phyloP scores from a whole-genome alignment of 2,797 vertebrate species.

The Loriculus beryllinus region DNA sequence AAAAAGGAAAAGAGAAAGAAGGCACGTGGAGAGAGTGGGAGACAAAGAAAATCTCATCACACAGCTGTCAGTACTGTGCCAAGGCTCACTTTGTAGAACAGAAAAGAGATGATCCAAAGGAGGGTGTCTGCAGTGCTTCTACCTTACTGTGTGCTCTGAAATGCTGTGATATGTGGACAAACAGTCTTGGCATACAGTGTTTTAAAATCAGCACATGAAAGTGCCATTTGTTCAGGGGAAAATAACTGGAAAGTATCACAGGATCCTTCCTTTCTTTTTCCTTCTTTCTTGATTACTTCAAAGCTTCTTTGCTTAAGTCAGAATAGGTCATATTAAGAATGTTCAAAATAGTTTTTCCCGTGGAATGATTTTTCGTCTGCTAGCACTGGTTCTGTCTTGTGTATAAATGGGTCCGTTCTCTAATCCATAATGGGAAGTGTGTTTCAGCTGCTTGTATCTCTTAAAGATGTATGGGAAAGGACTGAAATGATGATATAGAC shows the following conservation, averaged over 20 bases:
- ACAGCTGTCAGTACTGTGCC: neutral
- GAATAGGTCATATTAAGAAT: neutral
- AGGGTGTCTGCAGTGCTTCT: neutral
- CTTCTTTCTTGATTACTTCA: neutral
- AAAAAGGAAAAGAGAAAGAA: neutral
- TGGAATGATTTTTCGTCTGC: neutral
- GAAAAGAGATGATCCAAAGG: neutral
- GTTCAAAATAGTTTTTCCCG: neutral
- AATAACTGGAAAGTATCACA: neutral
- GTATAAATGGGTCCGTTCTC: neutral
- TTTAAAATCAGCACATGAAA: neutral
- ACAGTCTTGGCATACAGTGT: neutral
- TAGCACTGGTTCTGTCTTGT: neutral
- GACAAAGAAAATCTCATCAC: neutral
- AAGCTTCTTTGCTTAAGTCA: neutral
- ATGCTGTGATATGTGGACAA: neutral
- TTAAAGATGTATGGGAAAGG: neutral
- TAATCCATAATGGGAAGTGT: neutral
- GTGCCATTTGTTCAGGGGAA: neutral
- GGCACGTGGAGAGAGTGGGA: fast-evolving
- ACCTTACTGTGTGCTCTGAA: neutral
- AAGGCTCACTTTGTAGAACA: neutral
- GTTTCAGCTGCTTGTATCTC: neutral
- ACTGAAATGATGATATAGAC: neutral
- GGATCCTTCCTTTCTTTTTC: neutral